Evolutionary conservation across 2,113 vertebrate genomes (phyloP), one percentile per base, ranked within the genome.

Genomic region (human): DNA sequence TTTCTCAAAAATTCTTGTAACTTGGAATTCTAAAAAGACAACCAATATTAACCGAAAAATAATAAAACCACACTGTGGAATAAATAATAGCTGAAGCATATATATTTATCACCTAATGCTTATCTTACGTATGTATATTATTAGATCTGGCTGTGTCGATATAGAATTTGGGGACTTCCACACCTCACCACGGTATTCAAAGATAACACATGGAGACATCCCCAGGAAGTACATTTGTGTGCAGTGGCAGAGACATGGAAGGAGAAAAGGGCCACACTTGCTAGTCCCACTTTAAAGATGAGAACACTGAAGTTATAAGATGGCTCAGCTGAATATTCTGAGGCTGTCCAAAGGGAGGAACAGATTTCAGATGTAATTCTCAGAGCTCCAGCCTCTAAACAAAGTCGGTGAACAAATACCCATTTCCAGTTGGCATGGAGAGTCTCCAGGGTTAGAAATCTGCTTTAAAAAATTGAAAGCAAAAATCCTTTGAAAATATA

Each of bases 401-500:
- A 96, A 94, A 93, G 78, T 55, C 73, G 50, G 81, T 45, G 84
- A 89, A 61, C 17, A 30, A 87, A 89, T 95, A 81, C 78, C 97
- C 87, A 73, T 70, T 97, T 96, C 79, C 82, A 97, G 92, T 89
- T 87, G 93, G 96, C 90, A 61, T 2, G 6, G 59, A 86, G 8
- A 76, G 68, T 84, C 68, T 95, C 80, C n/a, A 20, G 75, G 57
- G 55, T 40, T 97, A 75, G 90, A 96, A 97, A 91, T 94, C 45
- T 81, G 85, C 85, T 94, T 94, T 80, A 35, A 91, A 95, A 92
- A 88, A 90, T 82, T 23, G 85, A 96, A 90, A 95, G 88, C 73
- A 92, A 90, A 95, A 97, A 88, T 76, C 93, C 89, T 97, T 96
- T 89, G 83, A 96, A 97, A 97, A 94, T 92, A 97, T 25, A 91